These are phyloP conservation scores for Heliconius melpomene DNA, from an alignment of 1,140 invertebrate genomes.

Conservation along the genomic window DNA sequence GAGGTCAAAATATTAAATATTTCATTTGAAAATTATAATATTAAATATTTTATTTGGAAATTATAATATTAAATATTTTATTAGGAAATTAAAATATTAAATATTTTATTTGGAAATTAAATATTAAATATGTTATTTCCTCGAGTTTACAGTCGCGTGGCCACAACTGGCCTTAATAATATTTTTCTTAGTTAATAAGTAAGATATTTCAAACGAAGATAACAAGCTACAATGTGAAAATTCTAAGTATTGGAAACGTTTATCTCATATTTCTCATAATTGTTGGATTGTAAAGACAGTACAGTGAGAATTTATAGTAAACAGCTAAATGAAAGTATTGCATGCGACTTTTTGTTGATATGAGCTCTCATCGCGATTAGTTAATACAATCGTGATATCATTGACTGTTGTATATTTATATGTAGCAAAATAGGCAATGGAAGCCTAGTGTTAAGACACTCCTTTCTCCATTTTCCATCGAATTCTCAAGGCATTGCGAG, in stretches of 20 bases:
- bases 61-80: too few species aligned
- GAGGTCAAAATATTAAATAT: too few species aligned
- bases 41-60: too few species aligned
- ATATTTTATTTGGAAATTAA: too few species aligned
- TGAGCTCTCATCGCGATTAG: background rate
- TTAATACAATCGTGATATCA: slow-evolving; percentile 11
- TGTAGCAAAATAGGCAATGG: background rate
- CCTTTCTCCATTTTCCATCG: too few species aligned
- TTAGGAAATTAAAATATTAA: too few species aligned
- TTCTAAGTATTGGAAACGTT: background rate
- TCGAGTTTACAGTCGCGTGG: too few species aligned
- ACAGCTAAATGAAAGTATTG: slow-evolving; percentile 10
- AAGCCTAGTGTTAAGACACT: too few species aligned
- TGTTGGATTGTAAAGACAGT: background rate
- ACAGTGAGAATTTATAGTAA: background rate
- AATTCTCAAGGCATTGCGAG: too few species aligned
- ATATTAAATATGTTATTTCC: too few species aligned
- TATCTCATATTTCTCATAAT: slow-evolving; percentile 7
- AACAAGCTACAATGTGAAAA: background rate
- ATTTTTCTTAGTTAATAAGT: background rate
- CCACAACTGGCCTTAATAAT: background rate
- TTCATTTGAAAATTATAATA: too few species aligned
- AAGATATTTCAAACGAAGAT: background rate
- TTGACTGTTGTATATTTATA: background rate
- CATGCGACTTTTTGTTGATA: background rate